These are phyloP conservation scores for Corydoras sp. DNA, from an alignment of 2,113 vertebrate species.

Conservation along the genomic window DNA sequence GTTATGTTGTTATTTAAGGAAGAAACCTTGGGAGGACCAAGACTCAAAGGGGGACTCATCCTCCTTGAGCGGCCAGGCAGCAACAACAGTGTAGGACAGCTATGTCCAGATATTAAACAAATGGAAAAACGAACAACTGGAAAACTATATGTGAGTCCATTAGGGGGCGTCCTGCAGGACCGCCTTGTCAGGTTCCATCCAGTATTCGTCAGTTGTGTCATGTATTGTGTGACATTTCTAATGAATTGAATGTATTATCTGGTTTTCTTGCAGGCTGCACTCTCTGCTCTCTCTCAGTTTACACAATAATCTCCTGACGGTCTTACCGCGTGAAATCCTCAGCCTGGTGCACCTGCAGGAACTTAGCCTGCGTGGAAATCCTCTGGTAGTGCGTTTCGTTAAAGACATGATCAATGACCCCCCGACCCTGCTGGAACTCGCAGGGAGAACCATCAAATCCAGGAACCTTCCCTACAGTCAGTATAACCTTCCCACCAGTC, in stretches of 20 bases:
- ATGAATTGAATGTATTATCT: not conserved
- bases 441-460: conserved; percentile 46
- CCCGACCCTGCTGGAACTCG: conserved; percentile 50
- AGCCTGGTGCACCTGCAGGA: conserved; percentile 76
- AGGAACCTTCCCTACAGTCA: conserved; percentile 64
- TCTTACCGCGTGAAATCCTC: conserved; percentile 79
- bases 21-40: too few relatives aligned
- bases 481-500: conserved; percentile 74
- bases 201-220: too few relatives aligned
- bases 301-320: conserved; percentile 81
- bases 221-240: too few relatives aligned
- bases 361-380: conserved; percentile 81
- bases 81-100: too few relatives aligned
- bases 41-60: too few relatives aligned
- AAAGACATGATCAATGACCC: conserved; percentile 50
- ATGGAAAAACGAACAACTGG: too few relatives aligned
- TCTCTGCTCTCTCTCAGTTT: conserved; percentile 81
- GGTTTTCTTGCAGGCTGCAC: conserved; percentile 61
- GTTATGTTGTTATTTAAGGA: too few relatives aligned
- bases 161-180: too few relatives aligned
- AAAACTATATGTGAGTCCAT: too few relatives aligned
- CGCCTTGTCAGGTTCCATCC: too few relatives aligned
- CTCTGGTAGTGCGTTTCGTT: conserved; percentile 64
- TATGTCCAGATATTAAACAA: too few relatives aligned
- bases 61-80: too few relatives aligned